Conservation (phyloP, 2,113 vertebrate genomes). For the Phylloscopus trochilus region DNA sequence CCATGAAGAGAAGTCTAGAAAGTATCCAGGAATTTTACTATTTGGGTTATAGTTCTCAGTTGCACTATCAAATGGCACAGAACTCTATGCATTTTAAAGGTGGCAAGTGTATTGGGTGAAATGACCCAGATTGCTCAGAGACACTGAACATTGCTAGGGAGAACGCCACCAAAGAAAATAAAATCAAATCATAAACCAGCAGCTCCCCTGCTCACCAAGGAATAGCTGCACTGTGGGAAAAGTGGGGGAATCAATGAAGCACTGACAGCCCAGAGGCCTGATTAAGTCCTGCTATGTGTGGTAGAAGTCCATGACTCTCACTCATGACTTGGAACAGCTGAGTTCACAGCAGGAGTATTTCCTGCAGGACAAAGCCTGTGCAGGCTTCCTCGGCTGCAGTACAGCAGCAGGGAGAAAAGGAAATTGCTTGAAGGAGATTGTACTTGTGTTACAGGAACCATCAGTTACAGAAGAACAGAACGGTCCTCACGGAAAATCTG, state of each 20-base stretch:
- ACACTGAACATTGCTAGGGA: neutral
- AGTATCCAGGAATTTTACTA: neutral
- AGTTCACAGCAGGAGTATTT: neutral
- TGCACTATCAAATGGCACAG: neutral
- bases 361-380: neutral
- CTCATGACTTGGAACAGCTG: neutral
- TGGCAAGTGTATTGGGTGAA: neutral
- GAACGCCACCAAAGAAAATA: neutral
- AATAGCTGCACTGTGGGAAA: neutral
- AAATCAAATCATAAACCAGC: neutral
- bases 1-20: neutral
- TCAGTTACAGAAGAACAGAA: neutral
- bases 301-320: neutral
- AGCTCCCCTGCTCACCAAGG: neutral
- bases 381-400: neutral
- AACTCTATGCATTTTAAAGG: neutral
- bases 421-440: neutral
- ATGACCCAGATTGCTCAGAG: neutral
- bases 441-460: neutral
- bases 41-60: neutral
- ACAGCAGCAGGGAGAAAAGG: neutral
- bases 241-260: accelerated
- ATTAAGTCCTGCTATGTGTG: neutral
- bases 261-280: neutral
- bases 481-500: neutral